Percentiles rank a stretch among this genome's conserved stretches.
Conservation (phyloP, 92 coral and sea anemone species). For the Chrysogorgia sp. region DNA sequence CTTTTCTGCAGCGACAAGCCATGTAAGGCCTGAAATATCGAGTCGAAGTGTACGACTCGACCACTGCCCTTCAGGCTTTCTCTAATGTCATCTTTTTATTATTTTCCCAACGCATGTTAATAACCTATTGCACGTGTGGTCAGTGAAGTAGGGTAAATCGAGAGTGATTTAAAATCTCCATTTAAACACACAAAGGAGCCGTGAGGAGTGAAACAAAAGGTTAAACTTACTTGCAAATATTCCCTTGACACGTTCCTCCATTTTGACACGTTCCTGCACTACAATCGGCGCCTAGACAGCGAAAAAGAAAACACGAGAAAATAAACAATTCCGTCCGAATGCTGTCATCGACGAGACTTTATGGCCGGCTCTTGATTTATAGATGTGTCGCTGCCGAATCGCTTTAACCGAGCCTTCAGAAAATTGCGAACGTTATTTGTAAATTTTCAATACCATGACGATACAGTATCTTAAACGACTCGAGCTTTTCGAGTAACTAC, state of each 20-base stretch:
- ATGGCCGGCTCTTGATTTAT: too few species aligned
- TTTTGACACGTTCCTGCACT: constrained; percentile 71
- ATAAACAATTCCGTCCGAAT: background rate
- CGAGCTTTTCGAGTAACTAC: too few species aligned
- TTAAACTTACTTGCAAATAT: constrained; percentile 77
- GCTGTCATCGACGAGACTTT: too few species aligned
- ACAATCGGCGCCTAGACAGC: constrained; percentile 82
- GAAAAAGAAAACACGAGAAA: constrained; percentile 41
- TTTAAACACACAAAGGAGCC: constrained; percentile 21
- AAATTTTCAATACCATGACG: too few species aligned
- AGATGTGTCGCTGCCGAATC: too few species aligned
- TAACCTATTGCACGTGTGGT: constrained; percentile 26
- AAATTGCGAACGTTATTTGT: too few species aligned
- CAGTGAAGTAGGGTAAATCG: constrained; percentile 5
- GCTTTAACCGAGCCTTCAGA: too few species aligned
- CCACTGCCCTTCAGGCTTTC: background rate
- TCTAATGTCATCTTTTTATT: background rate
- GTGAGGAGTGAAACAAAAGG: constrained; percentile 17
- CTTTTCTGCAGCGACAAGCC: background rate
- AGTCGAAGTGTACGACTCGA: background rate
- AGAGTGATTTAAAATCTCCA: constrained; percentile 19
- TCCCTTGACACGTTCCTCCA: constrained; percentile 71
- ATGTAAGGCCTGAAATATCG: background rate
- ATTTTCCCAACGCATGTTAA: constrained; percentile 20
- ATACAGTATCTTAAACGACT: too few species aligned